Evolutionary conservation across 2,113 vertebrate species (phyloP), one percentile per base, ranked within the genome.

Genomic region (Pogonocichla stellata): DNA sequence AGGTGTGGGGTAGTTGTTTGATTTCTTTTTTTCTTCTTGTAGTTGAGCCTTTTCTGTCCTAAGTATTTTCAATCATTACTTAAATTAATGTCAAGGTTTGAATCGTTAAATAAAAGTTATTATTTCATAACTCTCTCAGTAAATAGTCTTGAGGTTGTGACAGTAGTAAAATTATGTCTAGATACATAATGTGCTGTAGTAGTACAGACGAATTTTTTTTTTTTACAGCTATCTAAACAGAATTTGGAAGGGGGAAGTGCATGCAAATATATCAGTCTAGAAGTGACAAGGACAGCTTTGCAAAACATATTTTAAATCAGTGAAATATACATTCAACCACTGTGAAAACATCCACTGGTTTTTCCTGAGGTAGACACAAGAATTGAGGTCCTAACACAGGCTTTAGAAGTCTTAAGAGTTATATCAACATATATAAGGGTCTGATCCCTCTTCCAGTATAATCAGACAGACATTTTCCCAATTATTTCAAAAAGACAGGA

Each of bases 271-370:
- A 92, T 92, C 84, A 95, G 66, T 74, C 80, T 80, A 56, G 20
- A 92, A 90, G 43, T 77, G 85, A 86, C 60, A 95, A 54, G 43
- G 57, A 92, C 47, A 64, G 92, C 64, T 95, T 96, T 95, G 53
- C 48, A 88, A 96, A 83, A 85, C 33, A 90, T 56, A 62, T 88
- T 94, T 97, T 93, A 97, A 88, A 95, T 93, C 92, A 95, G 31
- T 81, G 42, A 92, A 88, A 79, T 91, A 54, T 79, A n/a, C 51
- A 90, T 93, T 95, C 61, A 90, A 79, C 29, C 14, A 40, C 57
- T 96, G 67, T 51, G 75, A 96, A 97, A 97, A 97, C 85, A 93
- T 40, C 95, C 71, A 62, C 16, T 85, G 86, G 78, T 92, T 83
- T 80, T 95, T 95, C 60, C 80, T 95, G 72, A 92, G 60, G 67